phyloP scores from a whole-genome alignment of 1,140 invertebrate species.

The Geopemphigus sp. region DNA sequence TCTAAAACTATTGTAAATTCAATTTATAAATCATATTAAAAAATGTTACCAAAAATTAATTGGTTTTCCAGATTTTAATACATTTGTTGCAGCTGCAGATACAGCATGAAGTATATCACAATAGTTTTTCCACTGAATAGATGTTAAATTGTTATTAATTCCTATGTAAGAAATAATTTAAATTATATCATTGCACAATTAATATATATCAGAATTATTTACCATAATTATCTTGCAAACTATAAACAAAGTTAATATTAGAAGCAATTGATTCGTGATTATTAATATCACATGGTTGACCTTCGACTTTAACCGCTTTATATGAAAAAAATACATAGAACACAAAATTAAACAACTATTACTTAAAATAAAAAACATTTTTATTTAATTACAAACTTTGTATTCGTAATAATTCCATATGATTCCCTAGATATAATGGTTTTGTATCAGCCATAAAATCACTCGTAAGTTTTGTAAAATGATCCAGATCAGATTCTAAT shows the following conservation, averaged over 20 bases:
- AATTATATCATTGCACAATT: not conserved
- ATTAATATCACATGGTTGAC: constrained; percentile 58
- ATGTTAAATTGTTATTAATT: constrained; percentile 33
- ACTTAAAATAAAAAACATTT: not conserved
- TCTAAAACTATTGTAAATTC: not conserved
- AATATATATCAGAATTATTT: constrained; percentile 10
- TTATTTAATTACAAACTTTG: constrained; percentile 62
- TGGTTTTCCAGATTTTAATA: constrained; percentile 16
- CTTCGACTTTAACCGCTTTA: constrained; percentile 60
- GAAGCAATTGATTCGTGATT: constrained; percentile 53
- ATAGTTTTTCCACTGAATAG: constrained; percentile 40
- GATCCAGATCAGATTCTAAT: constrained; percentile 65
- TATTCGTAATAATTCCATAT: constrained; percentile 63
- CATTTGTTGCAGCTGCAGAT: constrained; percentile 3
- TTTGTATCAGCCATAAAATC: constrained; percentile 60
- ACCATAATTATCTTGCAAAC: constrained; percentile 34
- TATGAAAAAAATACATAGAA: constrained; percentile 51
- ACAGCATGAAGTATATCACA: constrained; percentile 21
- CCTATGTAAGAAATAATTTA: constrained; percentile 26
- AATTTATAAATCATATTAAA: not conserved
- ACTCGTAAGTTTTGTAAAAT: constrained; percentile 62
- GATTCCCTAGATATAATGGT: constrained; percentile 64
- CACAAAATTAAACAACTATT: not conserved
- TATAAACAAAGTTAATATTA: constrained; percentile 35
- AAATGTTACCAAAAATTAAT: constrained; percentile 30